A percentile compares a stretch with the other conserved stretches of the same genome.
Conservation (phyloP, 2,888 invertebrate genomes). For the Ceriagrion tenellum region DNA sequence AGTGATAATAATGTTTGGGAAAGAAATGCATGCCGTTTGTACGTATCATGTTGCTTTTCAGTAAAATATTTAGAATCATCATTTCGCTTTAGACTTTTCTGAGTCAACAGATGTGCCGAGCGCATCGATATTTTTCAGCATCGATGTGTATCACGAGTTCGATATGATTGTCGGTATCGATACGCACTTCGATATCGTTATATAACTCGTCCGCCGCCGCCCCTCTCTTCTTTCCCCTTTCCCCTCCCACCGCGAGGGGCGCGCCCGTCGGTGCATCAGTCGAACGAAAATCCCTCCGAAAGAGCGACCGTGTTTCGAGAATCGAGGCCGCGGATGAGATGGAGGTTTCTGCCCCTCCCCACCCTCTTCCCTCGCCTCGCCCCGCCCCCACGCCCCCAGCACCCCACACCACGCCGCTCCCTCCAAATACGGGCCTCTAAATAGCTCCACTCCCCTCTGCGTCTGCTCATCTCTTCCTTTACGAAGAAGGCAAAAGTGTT, state of each 20-base stretch:
- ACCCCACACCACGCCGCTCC: neutral
- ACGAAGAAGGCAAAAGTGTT: neutral
- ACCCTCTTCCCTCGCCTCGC: neutral
- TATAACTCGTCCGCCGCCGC: neutral
- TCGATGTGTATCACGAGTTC: too few relatives aligned
- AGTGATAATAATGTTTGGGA: too few relatives aligned
- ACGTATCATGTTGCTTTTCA: too few relatives aligned
- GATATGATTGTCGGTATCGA: neutral
- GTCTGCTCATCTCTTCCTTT: neutral
- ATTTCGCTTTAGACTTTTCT: too few relatives aligned
- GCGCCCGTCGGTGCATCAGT: neutral
- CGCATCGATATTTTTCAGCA: too few relatives aligned
- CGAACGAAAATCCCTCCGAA: neutral
- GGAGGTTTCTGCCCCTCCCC: neutral
- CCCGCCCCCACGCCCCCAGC: too few relatives aligned
- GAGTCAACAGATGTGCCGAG: too few relatives aligned
- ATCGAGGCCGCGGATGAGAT: neutral
- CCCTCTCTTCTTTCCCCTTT: neutral
- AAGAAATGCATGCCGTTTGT: too few relatives aligned
- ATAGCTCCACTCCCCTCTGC: neutral
- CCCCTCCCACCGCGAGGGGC: neutral
- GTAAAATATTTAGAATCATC: too few relatives aligned
- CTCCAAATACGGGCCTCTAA: neutral
- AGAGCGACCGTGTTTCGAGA: constrained; percentile 31
- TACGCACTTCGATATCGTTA: neutral